Percentiles rank a stretch among this genome's conserved stretches.
These are phyloP conservation scores for Rhorus exstirpatorius DNA, from an alignment of 2,888 invertebrate species.

Conservation along the genomic window DNA sequence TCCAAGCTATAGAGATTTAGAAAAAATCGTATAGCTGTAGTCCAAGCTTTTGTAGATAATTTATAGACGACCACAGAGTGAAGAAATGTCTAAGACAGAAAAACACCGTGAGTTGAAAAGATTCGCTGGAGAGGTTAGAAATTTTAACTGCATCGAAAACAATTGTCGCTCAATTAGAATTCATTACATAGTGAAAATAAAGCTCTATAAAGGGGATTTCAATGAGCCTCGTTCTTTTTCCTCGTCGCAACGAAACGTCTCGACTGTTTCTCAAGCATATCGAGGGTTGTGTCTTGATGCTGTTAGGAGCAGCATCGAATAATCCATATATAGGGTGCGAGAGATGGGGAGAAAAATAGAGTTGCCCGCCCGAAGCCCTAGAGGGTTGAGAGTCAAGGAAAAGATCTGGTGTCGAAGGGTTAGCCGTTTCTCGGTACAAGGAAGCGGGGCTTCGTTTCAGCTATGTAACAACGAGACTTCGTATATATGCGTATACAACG, in stretches of 20 bases:
- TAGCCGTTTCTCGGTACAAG: constrained; percentile 72
- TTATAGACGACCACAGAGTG: too few relatives aligned
- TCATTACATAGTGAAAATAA: neutral
- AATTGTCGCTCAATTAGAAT: neutral
- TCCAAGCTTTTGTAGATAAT: too few relatives aligned
- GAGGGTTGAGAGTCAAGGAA: constrained; percentile 74
- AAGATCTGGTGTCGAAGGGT: constrained; percentile 80
- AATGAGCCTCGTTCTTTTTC: neutral
- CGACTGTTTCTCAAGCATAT: neutral
- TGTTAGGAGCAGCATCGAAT: neutral
- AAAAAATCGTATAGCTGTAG: neutral
- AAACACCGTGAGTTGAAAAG: neutral
- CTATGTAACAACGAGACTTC: constrained; percentile 17
- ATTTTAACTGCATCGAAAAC: neutral
- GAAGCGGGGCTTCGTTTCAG: constrained; percentile 78
- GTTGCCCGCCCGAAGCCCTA: constrained; percentile 51
- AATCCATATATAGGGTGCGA: constrained; percentile 12
- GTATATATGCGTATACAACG: neutral
- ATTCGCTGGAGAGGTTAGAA: neutral
- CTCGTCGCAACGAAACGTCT: neutral
- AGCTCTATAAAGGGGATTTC: neutral
- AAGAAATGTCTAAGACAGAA: too few relatives aligned
- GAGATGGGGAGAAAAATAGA: constrained; percentile 8
- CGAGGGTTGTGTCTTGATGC: neutral
- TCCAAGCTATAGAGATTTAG: neutral